Conservation (phyloP, 2,113 vertebrate species). For the Lepus timidus region DNA sequence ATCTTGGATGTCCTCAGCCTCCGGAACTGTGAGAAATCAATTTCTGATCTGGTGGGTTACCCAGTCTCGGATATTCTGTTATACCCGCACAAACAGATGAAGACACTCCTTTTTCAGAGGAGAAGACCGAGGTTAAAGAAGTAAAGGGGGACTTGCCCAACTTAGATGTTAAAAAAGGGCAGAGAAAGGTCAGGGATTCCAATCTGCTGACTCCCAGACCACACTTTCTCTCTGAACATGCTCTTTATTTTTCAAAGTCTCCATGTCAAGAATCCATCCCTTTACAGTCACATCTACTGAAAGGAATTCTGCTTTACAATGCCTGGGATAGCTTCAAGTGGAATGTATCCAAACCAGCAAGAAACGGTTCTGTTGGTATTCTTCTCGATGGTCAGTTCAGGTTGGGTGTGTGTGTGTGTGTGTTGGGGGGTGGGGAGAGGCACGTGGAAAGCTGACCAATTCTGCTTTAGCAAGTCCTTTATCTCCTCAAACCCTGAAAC, state of each 20-base stretch:
- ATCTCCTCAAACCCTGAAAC: not conserved
- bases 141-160: not conserved
- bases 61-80: not conserved
- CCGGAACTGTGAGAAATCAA: not conserved
- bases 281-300: constrained; percentile 35
- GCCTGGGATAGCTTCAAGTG: constrained; percentile 25
- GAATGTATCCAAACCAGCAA: not conserved
- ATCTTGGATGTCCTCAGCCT: not conserved
- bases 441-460: not conserved
- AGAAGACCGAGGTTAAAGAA: not conserved
- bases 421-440: too few species aligned
- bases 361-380: not conserved
- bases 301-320: constrained; percentile 57
- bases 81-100: not conserved
- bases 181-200: not conserved
- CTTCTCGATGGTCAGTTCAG: not conserved
- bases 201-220: not conserved
- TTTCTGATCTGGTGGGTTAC: not conserved
- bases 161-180: not conserved
- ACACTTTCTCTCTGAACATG: not conserved
- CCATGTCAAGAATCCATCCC: constrained; percentile 54
- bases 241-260: constrained; percentile 18
- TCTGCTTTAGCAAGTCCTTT: not conserved
- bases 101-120: not conserved
- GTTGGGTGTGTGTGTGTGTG: not conserved